A percentile compares a stretch with the other conserved stretches of the same genome.
Evolutionary conservation across 2,797 vertebrate genomes (phyloP).

Genomic region (Trichosurus vulpecula): DNA sequence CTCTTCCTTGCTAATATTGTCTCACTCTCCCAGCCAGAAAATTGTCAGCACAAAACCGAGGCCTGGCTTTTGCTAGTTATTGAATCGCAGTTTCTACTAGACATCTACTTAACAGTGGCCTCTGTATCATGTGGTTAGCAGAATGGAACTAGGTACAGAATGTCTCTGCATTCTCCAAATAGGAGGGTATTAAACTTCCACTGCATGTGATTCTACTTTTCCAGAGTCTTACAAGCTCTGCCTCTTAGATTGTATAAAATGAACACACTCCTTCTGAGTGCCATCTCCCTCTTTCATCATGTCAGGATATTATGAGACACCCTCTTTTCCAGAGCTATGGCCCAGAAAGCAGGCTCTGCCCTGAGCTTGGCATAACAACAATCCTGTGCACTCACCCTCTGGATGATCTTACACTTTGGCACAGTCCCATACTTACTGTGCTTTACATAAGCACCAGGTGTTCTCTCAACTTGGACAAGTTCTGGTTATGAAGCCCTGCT

Average conservation of each 20-base stretch:
- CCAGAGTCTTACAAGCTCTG: not conserved
- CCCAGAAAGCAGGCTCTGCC: too few species aligned
- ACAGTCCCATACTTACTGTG: too few species aligned
- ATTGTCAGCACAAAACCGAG: not conserved
- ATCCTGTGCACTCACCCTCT: too few species aligned
- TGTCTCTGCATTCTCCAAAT: not conserved
- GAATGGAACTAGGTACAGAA: not conserved
- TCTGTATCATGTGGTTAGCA: not conserved
- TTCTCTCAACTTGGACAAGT: too few species aligned
- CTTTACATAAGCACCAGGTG: too few species aligned
- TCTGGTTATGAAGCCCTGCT: too few species aligned
- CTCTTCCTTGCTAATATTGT: not conserved
- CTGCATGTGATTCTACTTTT: not conserved
- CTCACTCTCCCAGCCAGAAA: not conserved
- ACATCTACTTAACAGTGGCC: not conserved
- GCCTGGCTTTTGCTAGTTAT: not conserved
- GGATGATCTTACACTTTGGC: too few species aligned
- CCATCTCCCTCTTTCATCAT: not conserved
- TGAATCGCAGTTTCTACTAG: not conserved
- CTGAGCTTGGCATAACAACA: too few species aligned
- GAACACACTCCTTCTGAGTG: not conserved
- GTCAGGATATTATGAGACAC: too few species aligned
- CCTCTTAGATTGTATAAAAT: not conserved
- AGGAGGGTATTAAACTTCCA: not conserved
- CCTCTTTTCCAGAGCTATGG: too few species aligned